Evolutionary conservation across 2,113 vertebrate genomes (phyloP), one percentile per base, ranked within the genome.

Genomic region (Chroicocephalus ridibundus): DNA sequence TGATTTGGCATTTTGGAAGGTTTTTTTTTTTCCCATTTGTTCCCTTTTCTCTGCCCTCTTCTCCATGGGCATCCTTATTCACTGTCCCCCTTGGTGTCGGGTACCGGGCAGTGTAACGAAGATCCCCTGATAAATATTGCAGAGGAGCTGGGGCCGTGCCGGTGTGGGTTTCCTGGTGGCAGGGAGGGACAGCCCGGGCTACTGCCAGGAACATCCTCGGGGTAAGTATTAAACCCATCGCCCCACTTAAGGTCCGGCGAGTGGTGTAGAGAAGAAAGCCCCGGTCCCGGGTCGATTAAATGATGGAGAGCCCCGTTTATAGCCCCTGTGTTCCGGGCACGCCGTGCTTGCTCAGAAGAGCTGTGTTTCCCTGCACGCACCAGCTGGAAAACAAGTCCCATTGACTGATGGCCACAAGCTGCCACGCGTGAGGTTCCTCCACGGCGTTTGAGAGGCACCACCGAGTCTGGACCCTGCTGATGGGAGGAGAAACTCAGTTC

Each of bases 401-500:
- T 32, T 64, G 66, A 31, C 44, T 47, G 44, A 22, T 54, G 66
- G n/a, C 31, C 44, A 34, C 68, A 72, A 55, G 52, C 19, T 32
- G 47, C 40, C 20, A 11, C 0, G 6, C 2, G 0, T 34, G 68
- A 49, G 31, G 26, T 65, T 58, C 27, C 44, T 34, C n/a, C 8
- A 2, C 0, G 1, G 34, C 2, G 0, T 38, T 40, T 0, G 9
- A 47, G 76, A 60, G 76, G 17, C 68, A 75, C 25, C 54, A 26
- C 21, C 1, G 3, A 34, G 44, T 21, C 46, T n/a, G 40, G 38
- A 42, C 4, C 7, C 65, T 25, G 79, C 74, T 75, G 61, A 27
- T 29, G 57, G 58, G 27, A 55, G 71, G 47, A 68, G 44, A 51
- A 86, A 10, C 31, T 29, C 44, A 1, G 32, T 51, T 75, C 6